A percentile compares a stretch with the other conserved stretches of the same genome.
phyloP scores from a whole-genome alignment of 2,797 vertebrate genomes.

The Pantherophis vulpinus region DNA sequence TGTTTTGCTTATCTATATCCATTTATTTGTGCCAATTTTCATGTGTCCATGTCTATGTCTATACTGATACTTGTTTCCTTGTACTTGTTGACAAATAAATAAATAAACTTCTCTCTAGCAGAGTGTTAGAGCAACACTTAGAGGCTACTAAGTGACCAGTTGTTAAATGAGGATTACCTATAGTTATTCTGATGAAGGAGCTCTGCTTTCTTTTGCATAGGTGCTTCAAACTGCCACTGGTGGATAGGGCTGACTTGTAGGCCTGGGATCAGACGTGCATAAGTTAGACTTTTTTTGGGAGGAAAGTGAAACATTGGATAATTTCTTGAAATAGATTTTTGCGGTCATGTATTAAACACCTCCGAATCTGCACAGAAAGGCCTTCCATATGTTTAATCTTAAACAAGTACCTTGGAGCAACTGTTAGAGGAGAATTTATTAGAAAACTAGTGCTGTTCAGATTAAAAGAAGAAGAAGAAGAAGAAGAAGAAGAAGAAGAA shows the following conservation, averaged over 20 bases:
- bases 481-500: neutral
- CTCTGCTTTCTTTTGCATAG: neutral
- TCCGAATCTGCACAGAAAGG: slow-evolving; percentile 10
- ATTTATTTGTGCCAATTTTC: too few relatives aligned
- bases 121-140: neutral
- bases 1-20: too few relatives aligned
- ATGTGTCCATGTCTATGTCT: too few relatives aligned
- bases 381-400: slow-evolving; percentile 41
- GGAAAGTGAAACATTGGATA: neutral
- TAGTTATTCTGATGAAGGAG: neutral
- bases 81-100: too few relatives aligned
- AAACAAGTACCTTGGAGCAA: slow-evolving; percentile 24
- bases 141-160: neutral
- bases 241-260: neutral
- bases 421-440: slow-evolving; percentile 30
- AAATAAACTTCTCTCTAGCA: neutral
- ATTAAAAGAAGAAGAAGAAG: neutral
- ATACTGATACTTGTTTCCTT: too few relatives aligned
- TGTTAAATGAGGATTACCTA: neutral
- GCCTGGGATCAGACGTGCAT: neutral
- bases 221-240: neutral
- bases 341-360: slow-evolving; percentile 1
- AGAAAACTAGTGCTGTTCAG: neutral
- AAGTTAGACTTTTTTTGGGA: neutral
- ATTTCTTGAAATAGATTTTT: neutral